Conservation (phyloP, 2,888 invertebrate genomes). For the Lamellibrachia satsuma region DNA sequence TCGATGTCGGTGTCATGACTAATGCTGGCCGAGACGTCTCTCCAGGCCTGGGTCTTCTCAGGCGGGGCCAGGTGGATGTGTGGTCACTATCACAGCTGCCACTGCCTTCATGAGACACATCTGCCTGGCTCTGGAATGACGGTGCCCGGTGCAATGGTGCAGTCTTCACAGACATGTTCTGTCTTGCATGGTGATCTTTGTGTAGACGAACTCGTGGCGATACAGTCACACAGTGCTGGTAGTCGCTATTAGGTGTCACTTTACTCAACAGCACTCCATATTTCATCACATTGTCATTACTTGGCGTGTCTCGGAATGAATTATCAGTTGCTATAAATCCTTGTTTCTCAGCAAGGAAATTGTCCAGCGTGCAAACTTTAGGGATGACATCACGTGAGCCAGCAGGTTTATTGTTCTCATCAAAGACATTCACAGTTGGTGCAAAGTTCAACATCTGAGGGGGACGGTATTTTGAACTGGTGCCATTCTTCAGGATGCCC, state of each 20-base stretch:
- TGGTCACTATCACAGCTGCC: neutral
- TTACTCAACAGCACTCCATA: neutral
- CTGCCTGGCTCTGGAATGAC: conserved; percentile 24
- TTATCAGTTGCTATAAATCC: neutral
- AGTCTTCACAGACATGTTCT: neutral
- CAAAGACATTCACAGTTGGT: neutral
- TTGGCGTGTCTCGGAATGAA: neutral
- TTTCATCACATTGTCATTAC: neutral
- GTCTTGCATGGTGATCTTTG: neutral
- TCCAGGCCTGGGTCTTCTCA: neutral
- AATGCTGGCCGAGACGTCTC: neutral
- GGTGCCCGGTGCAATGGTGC: neutral
- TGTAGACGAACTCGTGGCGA: neutral
- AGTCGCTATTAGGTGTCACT: neutral
- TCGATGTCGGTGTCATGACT: neutral
- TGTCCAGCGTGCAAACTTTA: conserved; percentile 28
- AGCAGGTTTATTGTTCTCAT: neutral
- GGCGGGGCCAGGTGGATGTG: neutral
- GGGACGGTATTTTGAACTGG: conserved; percentile 18
- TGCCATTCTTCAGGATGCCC: neutral
- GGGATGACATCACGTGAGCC: conserved; percentile 21
- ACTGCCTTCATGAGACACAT: conserved; percentile 2
- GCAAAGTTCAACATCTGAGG: conserved; percentile 26
- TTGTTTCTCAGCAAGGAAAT: conserved; percentile 14
- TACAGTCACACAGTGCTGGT: neutral